Conservation (phyloP, 2,888 invertebrate genomes). For the Lissocephala sabroskyi region DNA sequence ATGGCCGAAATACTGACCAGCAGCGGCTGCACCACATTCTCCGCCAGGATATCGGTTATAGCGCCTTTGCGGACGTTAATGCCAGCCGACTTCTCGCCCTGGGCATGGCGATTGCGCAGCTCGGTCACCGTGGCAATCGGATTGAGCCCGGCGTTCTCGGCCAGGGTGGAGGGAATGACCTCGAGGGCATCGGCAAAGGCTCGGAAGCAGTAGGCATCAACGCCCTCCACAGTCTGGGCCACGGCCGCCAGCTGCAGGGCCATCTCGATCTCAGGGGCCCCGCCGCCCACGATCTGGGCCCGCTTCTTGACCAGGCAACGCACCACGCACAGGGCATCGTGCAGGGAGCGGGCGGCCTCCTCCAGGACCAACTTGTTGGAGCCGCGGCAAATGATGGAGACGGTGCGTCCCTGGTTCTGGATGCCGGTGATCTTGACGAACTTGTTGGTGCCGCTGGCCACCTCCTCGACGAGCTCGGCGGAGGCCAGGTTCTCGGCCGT, state of each 20-base stretch:
- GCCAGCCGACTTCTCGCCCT: constrained; percentile 88
- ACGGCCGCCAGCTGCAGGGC: constrained; percentile 86
- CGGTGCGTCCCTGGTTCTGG: constrained; percentile 89
- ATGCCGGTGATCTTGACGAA: constrained; percentile 95
- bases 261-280: constrained; percentile 97
- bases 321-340: constrained; percentile 92
- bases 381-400: constrained; percentile 91
- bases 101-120: constrained; percentile 92
- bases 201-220: constrained; percentile 95
- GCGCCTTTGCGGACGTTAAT: constrained; percentile 97
- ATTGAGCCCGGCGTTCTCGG: constrained; percentile 91
- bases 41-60: constrained; percentile 96
- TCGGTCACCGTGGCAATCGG: constrained; percentile 97
- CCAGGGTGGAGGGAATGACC: constrained; percentile 91
- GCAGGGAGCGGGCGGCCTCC: constrained; percentile 92
- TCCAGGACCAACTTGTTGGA: constrained; percentile 90
- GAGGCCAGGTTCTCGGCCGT: constrained; percentile 90
- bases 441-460: constrained; percentile 89
- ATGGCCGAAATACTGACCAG: constrained; percentile 95
- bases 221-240: constrained; percentile 88
- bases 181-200: constrained; percentile 97
- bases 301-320: constrained; percentile 96
- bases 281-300: constrained; percentile 95
- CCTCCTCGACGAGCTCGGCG: constrained; percentile 96
- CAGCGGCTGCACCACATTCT: constrained; percentile 97